Base-by-base conservation (phyloP, 2,888 invertebrate species). In the Acanthopleura granulata region DNA sequence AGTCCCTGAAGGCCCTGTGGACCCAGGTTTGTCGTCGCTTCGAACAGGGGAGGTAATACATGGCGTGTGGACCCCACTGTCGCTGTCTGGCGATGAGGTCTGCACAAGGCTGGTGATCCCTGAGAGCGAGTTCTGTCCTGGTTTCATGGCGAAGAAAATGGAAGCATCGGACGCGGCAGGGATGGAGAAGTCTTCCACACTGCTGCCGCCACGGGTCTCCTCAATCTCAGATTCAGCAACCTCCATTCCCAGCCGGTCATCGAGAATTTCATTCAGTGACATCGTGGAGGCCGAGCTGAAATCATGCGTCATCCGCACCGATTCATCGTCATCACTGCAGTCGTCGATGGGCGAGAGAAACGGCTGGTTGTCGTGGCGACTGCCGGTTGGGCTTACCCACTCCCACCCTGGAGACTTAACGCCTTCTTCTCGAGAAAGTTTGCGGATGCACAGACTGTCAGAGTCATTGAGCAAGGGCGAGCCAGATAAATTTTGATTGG, bases 241-340 rank as follows among this genome's bases (percentile, higher is more conserved):
- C 78, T 22, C 75, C 40, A 40, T 40, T 18, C 71, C 50, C 18
- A 71, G 1, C 9, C 71, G 16, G 16, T 71, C 50, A 73, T 89
- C 89, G 14, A 89, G 80, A 25, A 89, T 76, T 75, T 89, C 89
- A 74, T 86, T 88, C 12, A 89, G 79, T 9, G 89, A 89, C 27
- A 87, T 83, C 3, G 87, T 86, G 1, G 89, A 89, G 18, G 85
- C 85, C 15, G 83, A 81, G 78, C 87, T 86, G 75, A 81, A 84
- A 57, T 85, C 83, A 51, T 84, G 73, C 6, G 86, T 85, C 71
- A 85, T 78, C 25, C 86, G 84, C 50, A 22, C 25, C 83, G 77
- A 73, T 50, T 87, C 86, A 70, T 87, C 87, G 70, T 87, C 87
- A 77, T 86, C 86, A 79, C 86, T 86, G 77, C 84, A 86, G 70